A percentile compares a stretch with the other conserved stretches of the same genome.
These are phyloP conservation scores for Triplophysa dalaica DNA, from an alignment of 2,113 vertebrate genomes.

Conservation along the genomic window DNA sequence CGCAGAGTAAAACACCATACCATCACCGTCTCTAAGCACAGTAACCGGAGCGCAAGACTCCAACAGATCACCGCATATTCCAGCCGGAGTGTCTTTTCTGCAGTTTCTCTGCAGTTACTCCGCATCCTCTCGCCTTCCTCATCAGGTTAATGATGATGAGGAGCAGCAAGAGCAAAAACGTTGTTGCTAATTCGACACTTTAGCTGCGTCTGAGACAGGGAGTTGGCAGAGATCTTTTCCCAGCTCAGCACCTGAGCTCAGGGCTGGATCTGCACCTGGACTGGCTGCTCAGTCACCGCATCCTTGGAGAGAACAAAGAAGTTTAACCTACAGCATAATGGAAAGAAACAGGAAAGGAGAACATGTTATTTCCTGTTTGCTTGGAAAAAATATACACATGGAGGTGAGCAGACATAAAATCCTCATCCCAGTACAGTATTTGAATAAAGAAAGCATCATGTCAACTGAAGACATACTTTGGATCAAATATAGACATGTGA, in stretches of 20 bases:
- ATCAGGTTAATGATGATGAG: slow-evolving; percentile 45
- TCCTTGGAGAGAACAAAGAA: background rate
- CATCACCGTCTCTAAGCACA: background rate
- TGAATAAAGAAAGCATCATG: too few species aligned
- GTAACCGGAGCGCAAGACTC: background rate
- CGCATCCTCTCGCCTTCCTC: slow-evolving; percentile 10
- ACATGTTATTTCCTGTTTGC: background rate
- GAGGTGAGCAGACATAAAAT: background rate
- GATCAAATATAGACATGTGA: too few species aligned
- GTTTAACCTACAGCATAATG: background rate
- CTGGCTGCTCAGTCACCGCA: slow-evolving; percentile 5
- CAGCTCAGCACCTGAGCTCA: slow-evolving; percentile 49
- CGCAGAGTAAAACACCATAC: background rate
- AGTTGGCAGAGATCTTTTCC: slow-evolving; percentile 32
- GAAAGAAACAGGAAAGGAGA: too few species aligned
- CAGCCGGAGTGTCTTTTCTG: background rate
- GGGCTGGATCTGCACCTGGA: slow-evolving; percentile 30
- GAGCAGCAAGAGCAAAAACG: slow-evolving; percentile 21
- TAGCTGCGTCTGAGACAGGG: slow-evolving; percentile 14
- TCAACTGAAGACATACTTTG: too few species aligned
- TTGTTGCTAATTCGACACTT: slow-evolving; percentile 49
- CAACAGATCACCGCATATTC: background rate
- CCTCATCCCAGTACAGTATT: too few species aligned
- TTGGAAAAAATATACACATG: background rate
- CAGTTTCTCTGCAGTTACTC: slow-evolving; percentile 6